phyloP scores from a whole-genome alignment of 2,113 vertebrate genomes.

The Cisticola juncidis region DNA sequence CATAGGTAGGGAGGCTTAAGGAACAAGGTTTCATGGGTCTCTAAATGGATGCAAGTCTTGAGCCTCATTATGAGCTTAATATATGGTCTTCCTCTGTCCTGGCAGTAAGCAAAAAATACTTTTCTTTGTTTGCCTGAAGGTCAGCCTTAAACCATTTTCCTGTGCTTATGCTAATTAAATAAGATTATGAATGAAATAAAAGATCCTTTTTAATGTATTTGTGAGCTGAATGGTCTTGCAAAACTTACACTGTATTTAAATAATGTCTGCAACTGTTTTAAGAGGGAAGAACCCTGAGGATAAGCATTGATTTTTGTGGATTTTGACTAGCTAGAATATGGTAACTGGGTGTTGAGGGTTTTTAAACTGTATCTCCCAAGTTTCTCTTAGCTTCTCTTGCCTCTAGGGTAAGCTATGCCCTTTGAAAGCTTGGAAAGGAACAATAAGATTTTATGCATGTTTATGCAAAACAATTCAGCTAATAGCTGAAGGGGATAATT shows the following conservation, averaged over 20 bases:
- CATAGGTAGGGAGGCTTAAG: not conserved
- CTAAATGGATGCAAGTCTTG: not conserved
- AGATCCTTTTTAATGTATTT: not conserved
- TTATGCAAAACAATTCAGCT: not conserved
- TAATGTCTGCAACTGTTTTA: not conserved
- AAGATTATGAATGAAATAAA: not conserved
- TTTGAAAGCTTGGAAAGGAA: not conserved
- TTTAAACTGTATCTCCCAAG: not conserved
- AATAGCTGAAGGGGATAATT: not conserved
- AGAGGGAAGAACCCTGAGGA: not conserved
- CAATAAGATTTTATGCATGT: not conserved
- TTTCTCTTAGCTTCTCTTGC: not conserved
- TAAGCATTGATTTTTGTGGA: not conserved
- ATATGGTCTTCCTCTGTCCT: not conserved
- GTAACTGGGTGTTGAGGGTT: rapidly evolving
- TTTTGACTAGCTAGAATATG: not conserved
- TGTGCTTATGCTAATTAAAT: not conserved
- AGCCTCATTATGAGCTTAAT: not conserved
- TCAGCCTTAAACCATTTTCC: not conserved
- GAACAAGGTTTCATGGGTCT: not conserved
- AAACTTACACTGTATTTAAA: not conserved
- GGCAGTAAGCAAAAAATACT: not conserved
- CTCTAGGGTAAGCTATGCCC: not conserved
- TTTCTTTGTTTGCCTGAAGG: not conserved
- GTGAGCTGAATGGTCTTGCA: not conserved